A percentile compares a stretch with the other conserved stretches of the same genome.
phyloP scores from a whole-genome alignment of 2,888 invertebrate genomes.

The Calliopum simillimum region DNA sequence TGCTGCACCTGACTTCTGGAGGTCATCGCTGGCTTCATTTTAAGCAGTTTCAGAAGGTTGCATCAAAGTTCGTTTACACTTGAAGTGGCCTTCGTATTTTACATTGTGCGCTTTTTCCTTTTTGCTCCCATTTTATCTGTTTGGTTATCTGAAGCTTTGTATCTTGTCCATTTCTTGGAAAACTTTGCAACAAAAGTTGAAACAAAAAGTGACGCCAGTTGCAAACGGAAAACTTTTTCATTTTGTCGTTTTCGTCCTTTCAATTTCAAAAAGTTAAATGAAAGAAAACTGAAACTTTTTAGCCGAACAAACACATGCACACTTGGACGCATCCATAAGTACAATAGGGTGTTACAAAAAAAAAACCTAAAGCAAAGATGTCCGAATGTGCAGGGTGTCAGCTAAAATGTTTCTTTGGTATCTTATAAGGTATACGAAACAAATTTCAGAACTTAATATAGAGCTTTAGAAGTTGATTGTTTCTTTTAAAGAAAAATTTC shows the following conservation, averaged over 20 bases:
- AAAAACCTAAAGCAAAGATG: too few species aligned
- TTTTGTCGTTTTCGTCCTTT: slow-evolving; percentile 27
- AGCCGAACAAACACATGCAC: background rate
- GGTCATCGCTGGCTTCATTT: slow-evolving; percentile 1
- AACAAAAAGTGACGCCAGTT: slow-evolving; percentile 20
- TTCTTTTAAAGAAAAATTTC: too few species aligned
- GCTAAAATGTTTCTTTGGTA: too few species aligned
- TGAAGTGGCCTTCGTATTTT: background rate
- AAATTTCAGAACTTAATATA: too few species aligned
- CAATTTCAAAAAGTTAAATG: slow-evolving; percentile 28
- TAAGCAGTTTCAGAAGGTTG: slow-evolving; percentile 2
- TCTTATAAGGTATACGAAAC: too few species aligned
- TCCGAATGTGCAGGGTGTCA: too few species aligned
- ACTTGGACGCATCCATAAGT: background rate
- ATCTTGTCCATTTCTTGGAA: slow-evolving; percentile 8
- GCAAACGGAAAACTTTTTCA: slow-evolving; percentile 11
- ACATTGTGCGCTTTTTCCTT: background rate
- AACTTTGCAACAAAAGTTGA: slow-evolving; percentile 19
- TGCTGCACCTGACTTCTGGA: background rate
- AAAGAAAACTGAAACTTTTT: slow-evolving; percentile 20
- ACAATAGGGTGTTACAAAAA: too few species aligned
- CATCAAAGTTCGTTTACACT: slow-evolving; percentile 12
- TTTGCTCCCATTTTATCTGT: background rate
- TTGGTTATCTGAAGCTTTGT: background rate
- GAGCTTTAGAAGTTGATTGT: too few species aligned